Evolutionary conservation across 2,113 vertebrate species (phyloP).

Genomic region (Cephalopholis sonnerati): DNA sequence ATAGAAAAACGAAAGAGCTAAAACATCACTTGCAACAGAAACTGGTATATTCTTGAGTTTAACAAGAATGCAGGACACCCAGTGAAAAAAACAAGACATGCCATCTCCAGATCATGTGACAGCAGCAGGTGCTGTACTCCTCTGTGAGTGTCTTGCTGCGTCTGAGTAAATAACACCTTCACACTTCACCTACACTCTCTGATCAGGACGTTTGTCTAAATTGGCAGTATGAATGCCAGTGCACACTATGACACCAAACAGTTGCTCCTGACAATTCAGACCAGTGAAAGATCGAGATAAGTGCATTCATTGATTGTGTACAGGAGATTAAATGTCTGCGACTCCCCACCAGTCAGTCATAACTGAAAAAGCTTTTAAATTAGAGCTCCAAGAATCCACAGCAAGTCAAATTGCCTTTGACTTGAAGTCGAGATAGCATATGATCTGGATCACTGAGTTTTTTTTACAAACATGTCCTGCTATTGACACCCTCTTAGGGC

Average conservation of each 20-base stretch:
- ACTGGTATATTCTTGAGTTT: neutral
- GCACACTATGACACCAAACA: conserved; percentile 21
- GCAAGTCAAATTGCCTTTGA: neutral
- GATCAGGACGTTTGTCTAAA: conserved; percentile 15
- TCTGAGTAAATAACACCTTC: conserved; percentile 62
- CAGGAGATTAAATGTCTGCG: neutral
- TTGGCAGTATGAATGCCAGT: neutral
- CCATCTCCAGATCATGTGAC: conserved; percentile 32
- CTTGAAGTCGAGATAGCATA: no score
- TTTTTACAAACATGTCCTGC: no score
- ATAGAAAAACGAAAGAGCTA: neutral
- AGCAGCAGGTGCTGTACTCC: conserved; percentile 40
- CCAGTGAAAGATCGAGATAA: neutral
- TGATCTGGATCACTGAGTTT: no score
- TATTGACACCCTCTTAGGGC: no score
- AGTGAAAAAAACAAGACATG: neutral
- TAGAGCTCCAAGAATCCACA: neutral
- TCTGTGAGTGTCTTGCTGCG: conserved; percentile 18
- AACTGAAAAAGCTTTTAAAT: neutral
- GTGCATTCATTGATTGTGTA: neutral
- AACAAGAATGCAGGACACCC: neutral
- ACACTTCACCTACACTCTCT: conserved; percentile 40
- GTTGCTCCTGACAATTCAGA: conserved; percentile 4
- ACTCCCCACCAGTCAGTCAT: neutral
- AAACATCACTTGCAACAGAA: neutral